Conservation (phyloP, 1,140 invertebrate genomes). For the Pectinophora gossypiella region DNA sequence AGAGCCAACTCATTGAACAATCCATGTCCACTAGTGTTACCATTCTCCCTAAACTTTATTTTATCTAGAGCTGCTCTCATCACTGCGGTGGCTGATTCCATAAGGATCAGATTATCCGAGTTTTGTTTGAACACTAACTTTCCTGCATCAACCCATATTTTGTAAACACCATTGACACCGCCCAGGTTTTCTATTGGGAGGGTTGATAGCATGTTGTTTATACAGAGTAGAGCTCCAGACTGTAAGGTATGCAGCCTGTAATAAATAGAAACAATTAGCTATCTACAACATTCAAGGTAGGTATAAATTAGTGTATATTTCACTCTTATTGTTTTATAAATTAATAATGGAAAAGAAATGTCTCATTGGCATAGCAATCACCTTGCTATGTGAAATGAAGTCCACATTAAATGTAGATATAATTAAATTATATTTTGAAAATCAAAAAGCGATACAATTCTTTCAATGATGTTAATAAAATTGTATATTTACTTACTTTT, state of each 20-base stretch:
- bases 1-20: conserved; percentile 61
- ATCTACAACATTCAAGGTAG: no score
- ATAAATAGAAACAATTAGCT: no score
- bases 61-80: conserved; percentile 79
- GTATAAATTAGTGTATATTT: no score
- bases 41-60: conserved; percentile 57
- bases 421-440: no score
- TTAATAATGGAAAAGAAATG: no score
- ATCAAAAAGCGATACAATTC: no score
- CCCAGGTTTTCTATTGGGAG: conserved; percentile 78
- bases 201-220: conserved; percentile 80
- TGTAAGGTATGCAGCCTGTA: conserved; percentile 71
- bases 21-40: conserved; percentile 40
- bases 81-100: conserved; percentile 80
- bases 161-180: conserved; percentile 73
- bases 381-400: no score
- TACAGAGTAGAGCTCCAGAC: conserved; percentile 78
- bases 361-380: no score
- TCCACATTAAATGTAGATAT: no score
- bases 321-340: no score
- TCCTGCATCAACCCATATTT: conserved; percentile 77
- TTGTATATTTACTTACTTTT: conserved; percentile 70
- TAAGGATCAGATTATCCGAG: conserved; percentile 65
- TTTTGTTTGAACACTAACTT: conserved; percentile 76
- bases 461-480: no score